phyloP scores from a whole-genome alignment of 2,113 vertebrate genomes.

The Phoxinus phoxinus region DNA sequence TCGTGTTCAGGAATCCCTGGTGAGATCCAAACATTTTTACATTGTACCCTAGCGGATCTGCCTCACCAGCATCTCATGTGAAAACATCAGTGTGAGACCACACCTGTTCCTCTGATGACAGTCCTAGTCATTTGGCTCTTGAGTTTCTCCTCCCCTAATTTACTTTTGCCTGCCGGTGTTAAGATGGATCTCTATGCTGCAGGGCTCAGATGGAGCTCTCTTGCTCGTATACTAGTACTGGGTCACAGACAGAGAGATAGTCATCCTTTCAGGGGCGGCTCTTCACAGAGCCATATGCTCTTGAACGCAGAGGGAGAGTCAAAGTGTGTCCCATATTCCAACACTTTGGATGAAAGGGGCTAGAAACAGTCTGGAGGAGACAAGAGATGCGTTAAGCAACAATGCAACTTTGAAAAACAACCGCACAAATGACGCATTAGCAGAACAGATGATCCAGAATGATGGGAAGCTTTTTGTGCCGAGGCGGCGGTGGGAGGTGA shows the following conservation, averaged over 20 bases:
- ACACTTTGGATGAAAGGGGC: background rate
- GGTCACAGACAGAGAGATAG: conserved; percentile 29
- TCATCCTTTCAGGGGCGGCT: conserved; percentile 29
- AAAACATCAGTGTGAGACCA: conserved; percentile 12
- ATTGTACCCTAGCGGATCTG: background rate
- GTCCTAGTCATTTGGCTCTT: conserved; percentile 27
- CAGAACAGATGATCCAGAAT: conserved; percentile 26
- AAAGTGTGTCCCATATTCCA: conserved; percentile 19
- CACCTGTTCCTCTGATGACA: conserved; percentile 54
- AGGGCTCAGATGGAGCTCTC: conserved; percentile 14
- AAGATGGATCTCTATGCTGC: conserved; percentile 14
- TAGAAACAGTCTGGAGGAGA: background rate
- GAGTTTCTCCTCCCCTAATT: conserved; percentile 16
- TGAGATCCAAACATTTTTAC: background rate
- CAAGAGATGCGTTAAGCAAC: background rate
- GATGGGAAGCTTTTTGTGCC: conserved; percentile 33
- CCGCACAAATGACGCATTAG: background rate
- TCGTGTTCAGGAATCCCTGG: conserved; percentile 10
- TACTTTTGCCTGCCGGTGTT: conserved; percentile 27
- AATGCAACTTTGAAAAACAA: background rate
- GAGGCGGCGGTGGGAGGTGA: conserved; percentile 17
- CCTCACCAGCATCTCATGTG: conserved; percentile 20
- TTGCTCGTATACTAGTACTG: conserved; percentile 3
- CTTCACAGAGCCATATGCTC: conserved; percentile 44
- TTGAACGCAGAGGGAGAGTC: conserved; percentile 23